Base-by-base conservation (phyloP, 2,113 vertebrate species). In the Chaenogobius annularis region DNA sequence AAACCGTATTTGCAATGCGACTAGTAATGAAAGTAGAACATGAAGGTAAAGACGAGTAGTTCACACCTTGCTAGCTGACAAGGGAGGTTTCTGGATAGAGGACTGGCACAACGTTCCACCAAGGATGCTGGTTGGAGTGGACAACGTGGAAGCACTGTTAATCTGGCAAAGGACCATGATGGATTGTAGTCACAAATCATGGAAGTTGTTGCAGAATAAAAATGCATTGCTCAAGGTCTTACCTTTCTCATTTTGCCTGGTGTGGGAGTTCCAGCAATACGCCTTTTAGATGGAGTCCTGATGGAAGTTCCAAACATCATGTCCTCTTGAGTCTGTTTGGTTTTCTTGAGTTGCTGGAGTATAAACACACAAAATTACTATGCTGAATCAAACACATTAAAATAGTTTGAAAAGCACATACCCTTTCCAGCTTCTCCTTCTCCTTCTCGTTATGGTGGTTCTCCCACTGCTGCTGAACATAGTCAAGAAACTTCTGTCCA, bases 291-390 rank as follows among this genome's bases (percentile, higher is more conserved):
- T 0, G 96, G 95, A 0, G 94, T 96, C 54, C 77, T 91, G 0
- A 94, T 88, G 9, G 82, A 15, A 5, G 95, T 96, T 17, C 97
- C 96, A 0, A 94, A 98, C 0, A 95, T 81, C 95, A 98, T 96
- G 75, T 98, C 97, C 0, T 95, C 87, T 73, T 98, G 95, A 0
- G 78, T 96, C 83, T 97, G 95, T 62, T 90, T 95, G 15, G 69
- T 94, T 74, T 96, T 98, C 87, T 97, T 98, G 56, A 96, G 85
- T 91, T 97, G 96, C 97, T 99, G 20, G 76, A 55, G 62, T 40
- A 19, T 0, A 71, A n/a, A n/a, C n/a, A 37, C 74, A 56, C 69
- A 1, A 47, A 50, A 37, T n/a, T 22, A 20, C 7, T 5, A 40
- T 3, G 54, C 8, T 20, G 2, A 44, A 23, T 52, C n/a, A 19